Percentiles rank a stretch among this genome's conserved stretches.
phyloP scores from a whole-genome alignment of 2,888 invertebrate species.

The Sinelater perroti region DNA sequence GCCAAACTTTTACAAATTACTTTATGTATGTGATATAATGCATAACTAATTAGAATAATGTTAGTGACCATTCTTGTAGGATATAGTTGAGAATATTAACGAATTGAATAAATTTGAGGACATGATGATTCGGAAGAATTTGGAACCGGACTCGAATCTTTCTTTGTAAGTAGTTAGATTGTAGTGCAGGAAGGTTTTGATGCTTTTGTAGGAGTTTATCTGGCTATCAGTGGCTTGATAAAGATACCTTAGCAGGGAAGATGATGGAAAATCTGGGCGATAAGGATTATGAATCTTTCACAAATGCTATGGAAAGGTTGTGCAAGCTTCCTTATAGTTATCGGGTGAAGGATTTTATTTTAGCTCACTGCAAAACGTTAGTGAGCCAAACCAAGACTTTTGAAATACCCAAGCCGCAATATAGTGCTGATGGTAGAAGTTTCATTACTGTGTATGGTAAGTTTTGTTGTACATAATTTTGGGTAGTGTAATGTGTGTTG shows the following conservation, averaged over 20 bases:
- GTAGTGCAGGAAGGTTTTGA: too few relatives aligned
- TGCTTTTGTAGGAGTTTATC: slow-evolving; percentile 63
- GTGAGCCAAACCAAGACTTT: slow-evolving; percentile 66
- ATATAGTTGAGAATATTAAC: slow-evolving; percentile 75
- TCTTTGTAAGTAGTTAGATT: slow-evolving; percentile 62
- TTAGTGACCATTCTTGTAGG: slow-evolving; percentile 59
- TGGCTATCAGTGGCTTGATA: slow-evolving; percentile 72
- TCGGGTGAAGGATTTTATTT: slow-evolving; percentile 75
- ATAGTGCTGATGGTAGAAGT: slow-evolving; percentile 75
- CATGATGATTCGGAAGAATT: slow-evolving; percentile 70
- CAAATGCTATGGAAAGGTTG: slow-evolving; percentile 76
- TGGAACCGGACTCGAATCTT: slow-evolving; percentile 68
- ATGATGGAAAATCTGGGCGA: slow-evolving; percentile 75
- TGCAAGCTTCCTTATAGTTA: slow-evolving; percentile 76
- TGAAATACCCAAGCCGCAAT: slow-evolving; percentile 73
- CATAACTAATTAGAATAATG: neutral
- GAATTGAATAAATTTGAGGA: slow-evolving; percentile 76
- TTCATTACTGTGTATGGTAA: slow-evolving; percentile 75
- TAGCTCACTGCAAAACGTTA: slow-evolving; percentile 71
- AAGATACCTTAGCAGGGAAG: slow-evolving; percentile 70
- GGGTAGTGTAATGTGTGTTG: slow-evolving; percentile 20
- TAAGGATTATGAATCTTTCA: slow-evolving; percentile 76
- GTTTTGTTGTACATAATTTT: slow-evolving; percentile 22
- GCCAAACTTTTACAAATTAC: slow-evolving; percentile 83
- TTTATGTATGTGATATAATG: slow-evolving; percentile 75